A percentile compares a stretch with the other conserved stretches of the same genome.
phyloP scores from a whole-genome alignment of 2,797 vertebrate genomes.

The Podarcis siculus region DNA sequence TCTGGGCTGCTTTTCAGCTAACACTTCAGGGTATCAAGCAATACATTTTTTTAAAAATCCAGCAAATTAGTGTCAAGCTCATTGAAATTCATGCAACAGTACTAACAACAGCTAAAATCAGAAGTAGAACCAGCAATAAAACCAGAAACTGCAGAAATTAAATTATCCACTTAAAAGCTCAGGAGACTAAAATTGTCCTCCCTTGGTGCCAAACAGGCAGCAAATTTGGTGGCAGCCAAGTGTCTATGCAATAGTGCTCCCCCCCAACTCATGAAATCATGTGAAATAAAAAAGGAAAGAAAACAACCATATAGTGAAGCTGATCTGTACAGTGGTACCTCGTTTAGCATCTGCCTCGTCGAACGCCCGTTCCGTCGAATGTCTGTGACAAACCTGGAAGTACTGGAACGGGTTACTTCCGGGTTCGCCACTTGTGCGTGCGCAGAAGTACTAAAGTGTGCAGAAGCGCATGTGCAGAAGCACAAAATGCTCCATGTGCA shows the following conservation, averaged over 20 bases:
- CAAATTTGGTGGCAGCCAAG: background rate
- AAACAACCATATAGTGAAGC: background rate
- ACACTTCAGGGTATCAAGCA: background rate
- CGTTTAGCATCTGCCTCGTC: rapidly evolving
- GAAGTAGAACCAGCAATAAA: background rate
- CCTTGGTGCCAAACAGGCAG: background rate
- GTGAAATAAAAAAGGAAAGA: background rate
- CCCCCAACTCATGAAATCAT: background rate
- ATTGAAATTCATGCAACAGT: background rate
- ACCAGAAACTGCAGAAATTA: background rate
- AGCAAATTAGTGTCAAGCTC: background rate
- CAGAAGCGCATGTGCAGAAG: too few species aligned
- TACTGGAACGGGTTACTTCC: too few species aligned
- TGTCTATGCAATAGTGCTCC: background rate
- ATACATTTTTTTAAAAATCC: background rate
- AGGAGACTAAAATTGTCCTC: background rate
- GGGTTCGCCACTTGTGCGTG: too few species aligned
- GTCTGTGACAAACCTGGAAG: too few species aligned
- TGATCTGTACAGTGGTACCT: background rate
- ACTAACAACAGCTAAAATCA: background rate
- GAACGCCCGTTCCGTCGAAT: too few species aligned
- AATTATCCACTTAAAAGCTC: background rate
- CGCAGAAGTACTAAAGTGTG: too few species aligned
- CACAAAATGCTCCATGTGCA: too few species aligned
- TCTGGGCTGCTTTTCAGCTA: background rate